Evolutionary conservation across 2,888 invertebrate genomes (phyloP), one percentile per base, ranked within the genome.

Genomic region (Polietes domitor): DNA sequence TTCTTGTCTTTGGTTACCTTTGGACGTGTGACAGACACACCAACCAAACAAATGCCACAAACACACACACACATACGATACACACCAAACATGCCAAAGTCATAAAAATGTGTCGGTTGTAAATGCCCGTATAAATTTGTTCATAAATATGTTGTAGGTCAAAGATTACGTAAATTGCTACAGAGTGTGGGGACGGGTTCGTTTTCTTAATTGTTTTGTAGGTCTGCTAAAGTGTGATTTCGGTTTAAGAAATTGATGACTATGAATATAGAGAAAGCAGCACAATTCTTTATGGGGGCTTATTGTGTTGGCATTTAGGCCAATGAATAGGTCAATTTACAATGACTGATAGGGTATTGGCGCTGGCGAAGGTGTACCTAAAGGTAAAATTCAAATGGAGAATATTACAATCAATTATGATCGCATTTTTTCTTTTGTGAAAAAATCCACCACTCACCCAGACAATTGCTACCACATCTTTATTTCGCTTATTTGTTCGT

Each of bases 111-210:
- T 73, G 58, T 73, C 73, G 55, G 24, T 41, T 41, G 24, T 73
- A 73, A 73, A 58, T 73, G 55, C 19, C 73, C 58, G 15, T 73
- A 73, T 73, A 73, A 73, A 73, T 61, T 73, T 61, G 41, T 43
- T 73, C 73, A 43, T 43, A 58, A 58, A 73, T 58, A 43, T 61
- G 9, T 58, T 73, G n/a, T 24, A 72, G 72, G 55, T 55, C 72
- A 72, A 28, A 72, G 72, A 41, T 72, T 55, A 58, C 41, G 72
- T 72, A 68, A 43, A 68, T 68, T 68, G 68, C 43, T 41, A 19
- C 10, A 12, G 63, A 17, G 65, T 7, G 65, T 19, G 61, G 61
- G 32, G 28, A 65, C 19, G 17, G n/a, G 28, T 1, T 19, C 28
- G 41, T 68, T 43, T 21, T 24, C 24, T 24, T 68, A 68, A 68